These are phyloP conservation scores for Hydroisotoma schaefferi DNA, from an alignment of 2,888 invertebrate species.

Conservation along the genomic window DNA sequence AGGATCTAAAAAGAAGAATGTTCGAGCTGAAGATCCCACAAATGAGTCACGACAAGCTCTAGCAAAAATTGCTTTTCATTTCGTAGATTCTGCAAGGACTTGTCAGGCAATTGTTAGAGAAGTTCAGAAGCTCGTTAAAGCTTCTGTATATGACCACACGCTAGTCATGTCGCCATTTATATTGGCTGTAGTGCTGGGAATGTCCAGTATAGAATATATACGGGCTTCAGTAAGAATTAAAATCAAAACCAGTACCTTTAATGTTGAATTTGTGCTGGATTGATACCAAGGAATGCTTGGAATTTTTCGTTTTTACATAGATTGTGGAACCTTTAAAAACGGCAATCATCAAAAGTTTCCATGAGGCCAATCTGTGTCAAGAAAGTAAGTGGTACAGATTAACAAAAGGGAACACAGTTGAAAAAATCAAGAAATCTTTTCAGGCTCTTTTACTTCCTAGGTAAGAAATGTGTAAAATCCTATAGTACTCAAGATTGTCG, in stretches of 20 bases:
- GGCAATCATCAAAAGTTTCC: slow-evolving; percentile 34
- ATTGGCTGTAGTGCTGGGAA: slow-evolving; percentile 34
- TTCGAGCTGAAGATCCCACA: slow-evolving; percentile 4
- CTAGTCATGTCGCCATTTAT: slow-evolving; percentile 41
- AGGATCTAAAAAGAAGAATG: not conserved
- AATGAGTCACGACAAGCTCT: slow-evolving; percentile 33
- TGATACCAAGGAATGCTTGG: no score
- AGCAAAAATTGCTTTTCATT: slow-evolving; percentile 41
- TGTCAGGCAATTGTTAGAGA: slow-evolving; percentile 25
- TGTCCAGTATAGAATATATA: slow-evolving; percentile 33
- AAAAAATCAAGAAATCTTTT: slow-evolving; percentile 26
- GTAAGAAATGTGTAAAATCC: slow-evolving; percentile 17
- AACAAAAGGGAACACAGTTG: slow-evolving; percentile 12
- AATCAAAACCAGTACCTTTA: no score
- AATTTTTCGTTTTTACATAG: slow-evolving; percentile 17
- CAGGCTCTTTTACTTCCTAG: slow-evolving; percentile 27
- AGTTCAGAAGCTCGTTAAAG: slow-evolving; percentile 34
- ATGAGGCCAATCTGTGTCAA: slow-evolving; percentile 21
- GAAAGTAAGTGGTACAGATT: slow-evolving; percentile 28
- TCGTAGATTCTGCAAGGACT: slow-evolving; percentile 36
- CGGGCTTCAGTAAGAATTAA: slow-evolving; percentile 28
- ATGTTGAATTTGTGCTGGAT: no score
- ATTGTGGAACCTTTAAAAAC: slow-evolving; percentile 31
- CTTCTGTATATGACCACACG: slow-evolving; percentile 30
- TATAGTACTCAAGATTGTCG: no score